Base-by-base conservation (phyloP, 2,113 vertebrate species). In the Panthera uncia region DNA sequence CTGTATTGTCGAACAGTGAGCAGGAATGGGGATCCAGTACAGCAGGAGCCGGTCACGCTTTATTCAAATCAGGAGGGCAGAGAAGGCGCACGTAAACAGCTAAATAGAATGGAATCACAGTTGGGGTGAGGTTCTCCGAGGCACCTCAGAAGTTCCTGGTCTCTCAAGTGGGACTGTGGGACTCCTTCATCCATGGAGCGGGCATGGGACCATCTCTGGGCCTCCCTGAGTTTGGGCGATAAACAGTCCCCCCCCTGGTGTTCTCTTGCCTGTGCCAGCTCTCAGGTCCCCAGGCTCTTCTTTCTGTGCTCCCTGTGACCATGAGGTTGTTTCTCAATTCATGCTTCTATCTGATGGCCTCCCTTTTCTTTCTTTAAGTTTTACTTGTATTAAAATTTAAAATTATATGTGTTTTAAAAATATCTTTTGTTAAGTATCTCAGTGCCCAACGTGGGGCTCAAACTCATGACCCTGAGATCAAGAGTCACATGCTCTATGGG, bases 1-100 rank as follows among this genome's bases (percentile, higher is more conserved):
- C 52, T 13, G 2, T 45, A 9, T 41, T 50, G 16, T 31, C 0
- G 2, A 48, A 31, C 27, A 0, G 0, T 5, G 3, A 13, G 73
- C 36, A 55, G 31, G 27, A 14, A 23, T 14, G 15, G 73, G 84
- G 57, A 63, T 11, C 31, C 73, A 13, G 2, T 15, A 19, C 14
- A 4, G 29, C 1, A 6, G 25, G 45, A 15, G 41, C 57, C 9
- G 4, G 38, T 21, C 6, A 1, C 4, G 21, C 65, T 14, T n/a
- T 45, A 3, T 78, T 36, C 14, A 48, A 7, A n/a, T 19, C 3
- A 41, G 57, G 68, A 63, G 83, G 73, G 55, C 1, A 2, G 78
- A 74, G n/a, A 5, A 55, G 27, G 66, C 4, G 3, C 21, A 25
- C 1, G 25, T 7, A 0, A 13, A 29, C 29, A 23, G 33, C 50